Evolutionary conservation across 1,140 invertebrate genomes (phyloP).

Genomic region (Conus betulinus): DNA sequence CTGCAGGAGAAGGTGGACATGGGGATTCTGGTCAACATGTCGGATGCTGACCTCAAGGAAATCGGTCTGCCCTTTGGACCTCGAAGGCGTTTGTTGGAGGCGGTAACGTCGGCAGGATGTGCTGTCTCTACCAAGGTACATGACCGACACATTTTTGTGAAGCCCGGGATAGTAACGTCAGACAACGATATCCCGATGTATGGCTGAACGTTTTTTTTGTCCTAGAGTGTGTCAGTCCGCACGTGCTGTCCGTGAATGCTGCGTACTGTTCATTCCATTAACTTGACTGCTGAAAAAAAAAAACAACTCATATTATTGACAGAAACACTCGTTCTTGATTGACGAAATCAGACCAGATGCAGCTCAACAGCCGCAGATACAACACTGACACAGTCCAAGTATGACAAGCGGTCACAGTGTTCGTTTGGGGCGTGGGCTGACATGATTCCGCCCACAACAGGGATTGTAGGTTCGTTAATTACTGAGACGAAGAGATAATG

Average conservation of each 20-base stretch:
- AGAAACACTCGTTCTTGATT: not conserved
- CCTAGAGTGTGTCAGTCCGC: not conserved
- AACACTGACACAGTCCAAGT: too few relatives aligned
- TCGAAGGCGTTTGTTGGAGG: conserved; percentile 86
- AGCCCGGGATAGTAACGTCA: not conserved
- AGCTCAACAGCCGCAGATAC: not conserved
- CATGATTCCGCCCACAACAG: too few relatives aligned
- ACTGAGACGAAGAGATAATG: too few relatives aligned
- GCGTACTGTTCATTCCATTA: too few relatives aligned
- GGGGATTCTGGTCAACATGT: conserved; percentile 91
- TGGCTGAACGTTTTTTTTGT: not conserved
- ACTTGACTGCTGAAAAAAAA: too few relatives aligned
- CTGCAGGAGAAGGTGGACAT: conserved; percentile 94
- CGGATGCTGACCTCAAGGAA: conserved; percentile 89
- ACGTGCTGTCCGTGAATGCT: not conserved
- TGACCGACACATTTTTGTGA: conserved; percentile 63
- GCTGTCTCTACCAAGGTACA: conserved; percentile 53
- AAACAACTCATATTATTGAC: not conserved
- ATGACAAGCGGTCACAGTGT: too few relatives aligned
- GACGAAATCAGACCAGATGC: not conserved
- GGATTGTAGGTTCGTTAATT: too few relatives aligned
- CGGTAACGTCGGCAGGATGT: conserved; percentile 79
- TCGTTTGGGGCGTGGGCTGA: too few relatives aligned
- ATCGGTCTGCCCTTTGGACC: conserved; percentile 92
- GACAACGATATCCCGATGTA: not conserved